Evolutionary conservation across 2,888 invertebrate genomes (phyloP), one percentile per base, ranked within the genome.

Genomic region (Polydesmus complanatus): DNA sequence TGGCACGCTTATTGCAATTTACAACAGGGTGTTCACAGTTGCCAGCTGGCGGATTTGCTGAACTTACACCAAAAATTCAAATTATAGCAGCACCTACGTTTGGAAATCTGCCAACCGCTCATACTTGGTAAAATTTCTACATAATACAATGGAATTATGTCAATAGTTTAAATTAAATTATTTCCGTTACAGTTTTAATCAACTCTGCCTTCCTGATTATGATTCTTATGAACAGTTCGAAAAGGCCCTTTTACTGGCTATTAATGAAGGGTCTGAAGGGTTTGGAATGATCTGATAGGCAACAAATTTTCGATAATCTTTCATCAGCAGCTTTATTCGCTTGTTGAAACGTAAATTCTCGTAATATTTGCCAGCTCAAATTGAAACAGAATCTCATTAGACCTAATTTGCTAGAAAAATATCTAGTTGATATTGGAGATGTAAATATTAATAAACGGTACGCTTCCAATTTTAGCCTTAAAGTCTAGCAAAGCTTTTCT

Each of bases 191-290:
- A 88, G 88, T 78, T 94, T 94, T 78, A 95, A 95, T 80, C 93
- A 94, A 78, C 82, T 95, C 64, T 93, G 93, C 77, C 79, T 95
- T 70, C 94, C 94, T 23, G 92, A 92, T 76, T 94, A 94, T 77
- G 92, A 93, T 75, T 84, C 83, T 69, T 93, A 93, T 76, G 93
- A 94, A 74, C 88, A 88, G 69, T 89, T 95, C 67, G 93, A 94
- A 71, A 87, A 86, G 72, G 87, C 91, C 51, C 78, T 95, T 61
- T 80, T 92, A 18, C 78, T 92, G 74, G 93, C 95, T 66, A 91
- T 94, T 74, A 93, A 88, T 75, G 95, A 95, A 78, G 94, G 94
- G 52, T 89, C 87, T 47, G 94, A 94, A 79, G 95, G 94, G 14
- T 95, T 95, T 75, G 88, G 88, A 64, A 80, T 85, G 80, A 68